These are phyloP conservation scores for Elgaria multicarinata DNA, from an alignment of 2,113 vertebrate genomes.

Conservation along the genomic window DNA sequence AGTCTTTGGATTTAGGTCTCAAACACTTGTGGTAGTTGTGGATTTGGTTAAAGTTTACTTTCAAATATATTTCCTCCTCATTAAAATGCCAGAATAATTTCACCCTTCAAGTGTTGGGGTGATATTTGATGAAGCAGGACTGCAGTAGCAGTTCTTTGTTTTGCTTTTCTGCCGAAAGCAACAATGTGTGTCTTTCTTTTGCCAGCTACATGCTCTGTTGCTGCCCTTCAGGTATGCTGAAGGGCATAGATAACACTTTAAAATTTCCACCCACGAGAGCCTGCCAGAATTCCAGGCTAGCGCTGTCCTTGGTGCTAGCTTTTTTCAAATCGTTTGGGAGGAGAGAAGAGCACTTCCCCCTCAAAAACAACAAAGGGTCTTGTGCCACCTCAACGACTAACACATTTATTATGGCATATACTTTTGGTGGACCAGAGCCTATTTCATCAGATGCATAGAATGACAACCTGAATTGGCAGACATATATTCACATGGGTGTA, in stretches of 20 bases:
- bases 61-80: background rate
- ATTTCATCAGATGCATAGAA: background rate
- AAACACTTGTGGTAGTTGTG: background rate
- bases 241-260: background rate
- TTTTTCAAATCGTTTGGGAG: background rate
- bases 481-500: too few species aligned
- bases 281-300: background rate
- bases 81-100: background rate
- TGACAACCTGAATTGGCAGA: background rate
- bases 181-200: rapidly evolving
- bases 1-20: too few species aligned
- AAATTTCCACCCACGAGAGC: background rate
- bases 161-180: background rate
- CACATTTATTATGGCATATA: background rate
- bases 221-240: background rate
- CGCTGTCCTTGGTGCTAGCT: constrained; percentile 30
- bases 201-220: background rate
- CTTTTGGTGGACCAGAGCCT: background rate
- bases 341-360: background rate
- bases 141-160: background rate
- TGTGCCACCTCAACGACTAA: background rate
- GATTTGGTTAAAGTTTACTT: background rate
- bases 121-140: background rate
- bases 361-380: background rate
- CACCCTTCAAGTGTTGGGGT: background rate